Evolutionary conservation across 2,888 invertebrate species (phyloP).

Genomic region (Xestia ashworthii): DNA sequence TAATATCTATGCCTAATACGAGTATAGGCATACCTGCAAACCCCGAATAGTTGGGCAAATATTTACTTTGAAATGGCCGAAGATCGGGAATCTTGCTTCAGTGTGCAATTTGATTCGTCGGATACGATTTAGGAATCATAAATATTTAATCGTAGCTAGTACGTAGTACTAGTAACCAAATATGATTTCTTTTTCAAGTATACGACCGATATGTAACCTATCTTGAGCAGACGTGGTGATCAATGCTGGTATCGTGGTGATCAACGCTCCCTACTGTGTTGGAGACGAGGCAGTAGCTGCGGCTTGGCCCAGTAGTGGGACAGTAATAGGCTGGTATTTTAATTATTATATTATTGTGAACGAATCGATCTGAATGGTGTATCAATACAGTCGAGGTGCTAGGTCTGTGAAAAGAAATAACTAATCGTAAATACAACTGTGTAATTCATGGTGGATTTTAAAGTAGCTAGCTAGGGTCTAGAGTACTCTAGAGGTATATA

Average conservation of each 20-base stretch:
- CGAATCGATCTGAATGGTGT: neutral
- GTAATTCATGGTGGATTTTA: neutral
- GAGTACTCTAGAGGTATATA: too few relatives aligned
- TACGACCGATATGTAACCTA: too few relatives aligned
- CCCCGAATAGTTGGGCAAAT: constrained; percentile 34
- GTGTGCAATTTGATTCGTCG: neutral
- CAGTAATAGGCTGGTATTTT: too few relatives aligned
- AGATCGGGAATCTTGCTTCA: constrained; percentile 1
- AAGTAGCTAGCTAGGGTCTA: neutral
- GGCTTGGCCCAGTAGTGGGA: too few relatives aligned
- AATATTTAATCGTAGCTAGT: constrained; percentile 13
- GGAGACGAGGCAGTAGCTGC: too few relatives aligned
- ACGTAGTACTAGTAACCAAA: neutral
- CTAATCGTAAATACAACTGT: neutral
- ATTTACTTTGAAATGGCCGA: constrained; percentile 20
- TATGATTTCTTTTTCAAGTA: neutral
- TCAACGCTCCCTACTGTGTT: too few relatives aligned
- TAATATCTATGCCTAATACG: constrained; percentile 51
- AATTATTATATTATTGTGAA: too few relatives aligned
- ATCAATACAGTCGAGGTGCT: neutral
- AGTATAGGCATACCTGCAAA: constrained; percentile 62
- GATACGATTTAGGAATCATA: neutral
- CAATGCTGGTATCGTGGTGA: too few relatives aligned
- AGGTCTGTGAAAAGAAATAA: neutral
- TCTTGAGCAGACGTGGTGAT: too few relatives aligned